Base-by-base conservation (phyloP, 2,113 vertebrate genomes). In the Strix aluco region DNA sequence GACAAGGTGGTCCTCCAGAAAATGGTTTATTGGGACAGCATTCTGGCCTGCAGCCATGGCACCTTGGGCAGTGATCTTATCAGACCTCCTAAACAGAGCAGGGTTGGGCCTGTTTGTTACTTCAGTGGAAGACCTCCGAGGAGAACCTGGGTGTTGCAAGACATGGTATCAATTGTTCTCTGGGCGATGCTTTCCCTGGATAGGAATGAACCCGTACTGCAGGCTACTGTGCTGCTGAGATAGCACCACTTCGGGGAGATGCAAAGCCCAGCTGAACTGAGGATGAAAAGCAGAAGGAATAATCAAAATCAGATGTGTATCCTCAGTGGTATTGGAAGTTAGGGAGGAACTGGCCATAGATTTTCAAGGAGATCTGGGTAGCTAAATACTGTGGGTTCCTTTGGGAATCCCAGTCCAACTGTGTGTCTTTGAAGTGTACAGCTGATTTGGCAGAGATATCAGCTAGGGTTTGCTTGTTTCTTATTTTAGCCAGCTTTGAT, bases 61-160 rank as follows among this genome's bases (percentile, higher is more conserved):
- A 92, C 95, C 91, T 77, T 86, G 95, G 87, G 95, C 94, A 94
- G 84, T 29, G 96, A 97, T 97, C 81, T 95, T 96, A 97, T 97
- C 96, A 95, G 91, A 94, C 89, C 97, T 96, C 96, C 94, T 92
- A 54, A 96, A 95, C 92, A 88, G 91, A 97, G 92, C 87, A 96
- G 91, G 92, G 91, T 95, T 97, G 96, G 96, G 94, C 96, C 96
- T 96, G 94, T 96, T 95, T 97, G 91, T 70, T 94, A 83, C 95
- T 85, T 22, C 62, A 1, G 52, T 90, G 81, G 86, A 81, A 90
- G 97, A 96, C 97, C 97, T 97, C 97, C 92, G 44, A 97, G 92
- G 96, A 97, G 96, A 97, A 13, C 38, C 58, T 51, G 89, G 42
- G 78, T 95, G 91, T 94, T 95, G 92, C 94, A 95, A 96, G 84